A percentile compares a stretch with the other conserved stretches of the same genome.
Evolutionary conservation across 1,140 invertebrate genomes (phyloP).

Genomic region (Bradynema listronoti): DNA sequence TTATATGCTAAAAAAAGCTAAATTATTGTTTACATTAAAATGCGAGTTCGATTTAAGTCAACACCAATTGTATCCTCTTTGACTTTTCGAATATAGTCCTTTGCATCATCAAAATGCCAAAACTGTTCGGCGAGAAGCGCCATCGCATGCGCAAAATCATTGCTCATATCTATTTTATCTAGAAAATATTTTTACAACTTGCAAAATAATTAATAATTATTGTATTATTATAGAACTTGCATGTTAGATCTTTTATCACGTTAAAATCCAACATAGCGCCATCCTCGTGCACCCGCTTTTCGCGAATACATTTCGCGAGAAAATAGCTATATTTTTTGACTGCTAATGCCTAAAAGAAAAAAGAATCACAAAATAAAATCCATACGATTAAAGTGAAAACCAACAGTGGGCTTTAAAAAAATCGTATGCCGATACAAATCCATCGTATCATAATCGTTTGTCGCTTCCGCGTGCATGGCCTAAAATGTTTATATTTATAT

Average conservation of each 20-base stretch:
- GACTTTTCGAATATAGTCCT: constrained; percentile 7
- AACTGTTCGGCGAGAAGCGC: constrained; percentile 35
- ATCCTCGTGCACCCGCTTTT: constrained; percentile 25
- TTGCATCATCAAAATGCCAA: constrained; percentile 36
- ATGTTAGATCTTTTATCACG: constrained; percentile 21
- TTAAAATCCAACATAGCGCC: constrained; percentile 42
- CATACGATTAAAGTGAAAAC: constrained; percentile 9
- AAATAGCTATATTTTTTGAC: constrained; percentile 31
- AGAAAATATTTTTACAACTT: background rate
- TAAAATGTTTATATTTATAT: constrained; percentile 13
- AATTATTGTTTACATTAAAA: constrained; percentile 28
- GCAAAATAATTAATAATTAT: constrained; percentile 1
- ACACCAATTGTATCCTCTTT: constrained; percentile 14
- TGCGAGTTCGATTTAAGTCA: constrained; percentile 14
- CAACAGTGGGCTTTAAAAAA: constrained; percentile 29
- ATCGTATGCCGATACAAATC: constrained; percentile 38
- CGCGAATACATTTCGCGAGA: constrained; percentile 16
- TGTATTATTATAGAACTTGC: constrained; percentile 20
- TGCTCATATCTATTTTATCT: constrained; percentile 15
- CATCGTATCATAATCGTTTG: constrained; percentile 31
- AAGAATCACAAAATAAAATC: constrained; percentile 3
- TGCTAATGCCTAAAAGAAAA: constrained; percentile 23
- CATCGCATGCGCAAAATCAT: constrained; percentile 30
- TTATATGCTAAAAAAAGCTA: background rate
- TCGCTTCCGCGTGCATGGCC: constrained; percentile 35